Base-by-base conservation (phyloP, 1,140 invertebrate species). In the Orchestia grillus region DNA sequence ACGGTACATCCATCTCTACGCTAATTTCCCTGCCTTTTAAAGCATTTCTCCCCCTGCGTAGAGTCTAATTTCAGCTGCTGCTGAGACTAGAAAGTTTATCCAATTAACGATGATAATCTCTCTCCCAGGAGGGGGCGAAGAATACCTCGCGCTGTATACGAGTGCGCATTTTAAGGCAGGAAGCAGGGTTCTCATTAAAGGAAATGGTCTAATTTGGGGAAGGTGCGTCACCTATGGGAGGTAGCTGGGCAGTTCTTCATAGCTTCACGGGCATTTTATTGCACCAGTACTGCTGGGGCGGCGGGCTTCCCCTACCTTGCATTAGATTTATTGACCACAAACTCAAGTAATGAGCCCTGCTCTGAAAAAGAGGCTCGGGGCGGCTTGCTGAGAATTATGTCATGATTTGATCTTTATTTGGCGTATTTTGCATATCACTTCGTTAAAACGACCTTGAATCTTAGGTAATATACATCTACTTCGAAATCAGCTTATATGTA, bases 311-410 rank as follows among this genome's bases (percentile, higher is more conserved):
- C 92, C 92, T 45, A 11, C 6, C 92, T n/a, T 47, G 23, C 92
- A 94, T 94, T 94, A 94, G 92, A 94, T 94, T 94, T 94, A 94
- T 94, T 94, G 92, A 94, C 92, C 92, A 94, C 92, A 94, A 94
- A 94, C 92, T 94, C 92, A 45, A 44, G 92, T 94, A 94, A 94
- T 94, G 62, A 3, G 92, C n/a, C 92, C 43, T n/a, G 40, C 44
- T 28, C 11, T 0, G 44, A 94, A 1, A 94, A 4, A 28, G 88
- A 44, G 44, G 19, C 41, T 28, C 19, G 0, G 41, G n/a, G n/a
- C n/a, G n/a, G 88, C 88, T 15, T 77, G 62, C 62, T 36, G 36
- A 77, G 62, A 36, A 77, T 77, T 77, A 28, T 77, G 62, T 77
- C 62, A 77, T 77, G 11, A n/a, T n/a, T n/a, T n/a, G n/a, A n/a